Base-by-base conservation (phyloP, 2,888 invertebrate species). In the Scelioninae gen. 2 region DNA sequence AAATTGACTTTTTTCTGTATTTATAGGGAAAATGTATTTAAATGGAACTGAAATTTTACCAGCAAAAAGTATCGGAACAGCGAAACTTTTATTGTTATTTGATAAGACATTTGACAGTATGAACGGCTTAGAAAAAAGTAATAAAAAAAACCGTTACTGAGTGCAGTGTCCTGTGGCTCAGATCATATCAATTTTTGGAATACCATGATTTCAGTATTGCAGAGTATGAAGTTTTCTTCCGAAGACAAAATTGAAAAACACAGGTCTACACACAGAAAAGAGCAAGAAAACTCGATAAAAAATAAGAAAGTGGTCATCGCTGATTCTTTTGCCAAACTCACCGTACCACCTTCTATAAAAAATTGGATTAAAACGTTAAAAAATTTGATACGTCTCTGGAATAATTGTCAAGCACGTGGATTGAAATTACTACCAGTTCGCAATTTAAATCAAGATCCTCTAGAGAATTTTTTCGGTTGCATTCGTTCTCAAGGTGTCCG, bases 31-130 rank as follows among this genome's bases (percentile, higher is more conserved):
- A 9, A 31, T 31, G 31, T 2, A 31, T 31, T 9, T 2, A 2
- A 5, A 31, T 31, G 31, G 31, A 31, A 31, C 31, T 9, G 31
- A 31, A 31, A 31, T 31, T 10, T 10, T 31, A n/a, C 31, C 31
- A 5, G 10, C 5, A 31, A 10, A 31, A 37, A 13, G 13, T 13
- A 37, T 37, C 13, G 37, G 37, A 2, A 37, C 37, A 13, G 43
- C 43, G 2, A 18, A 3, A 43, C n/a, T 43, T 2, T 43, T 43
- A 15, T 16, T 19, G 1, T 18, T 43, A 19, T 10, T 43, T 6
- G 43, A 43, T 10, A 16, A 43, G 5, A 3, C 19, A n/a, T 43
- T 43, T 10, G 43, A 43, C 9, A 43, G 43, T n/a, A 15, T 43
- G n/a, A 43, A 43, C 18, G 43, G 43, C 2, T 1, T 2, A 19